Conservation (phyloP, 2,113 vertebrate species). For the Sander vitreus region DNA sequence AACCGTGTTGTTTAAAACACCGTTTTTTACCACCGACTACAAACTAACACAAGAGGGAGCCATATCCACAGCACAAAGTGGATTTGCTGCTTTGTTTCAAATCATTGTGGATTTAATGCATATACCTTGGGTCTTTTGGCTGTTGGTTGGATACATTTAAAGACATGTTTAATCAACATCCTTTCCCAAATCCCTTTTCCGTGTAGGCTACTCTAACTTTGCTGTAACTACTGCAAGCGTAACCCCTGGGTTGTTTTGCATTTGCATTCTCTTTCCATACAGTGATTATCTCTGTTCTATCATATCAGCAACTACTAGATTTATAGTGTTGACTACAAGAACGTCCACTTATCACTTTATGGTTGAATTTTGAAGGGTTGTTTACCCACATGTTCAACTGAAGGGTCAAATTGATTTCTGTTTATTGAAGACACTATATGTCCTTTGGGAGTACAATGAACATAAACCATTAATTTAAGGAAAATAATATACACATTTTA, state of each 20-base stretch:
- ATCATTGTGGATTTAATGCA: neutral
- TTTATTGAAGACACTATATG: neutral
- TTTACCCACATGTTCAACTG: neutral
- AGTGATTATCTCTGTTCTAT: neutral
- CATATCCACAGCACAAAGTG: neutral
- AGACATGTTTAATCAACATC: neutral
- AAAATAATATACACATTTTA: neutral
- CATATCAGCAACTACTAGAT: neutral
- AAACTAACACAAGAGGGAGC: constrained; percentile 1
- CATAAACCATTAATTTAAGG: neutral
- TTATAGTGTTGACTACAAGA: neutral
- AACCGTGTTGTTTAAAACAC: too few species aligned
- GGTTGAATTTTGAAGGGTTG: neutral
- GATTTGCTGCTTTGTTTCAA: neutral
- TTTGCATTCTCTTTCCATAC: neutral
- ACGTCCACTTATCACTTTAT: neutral
- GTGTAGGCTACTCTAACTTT: neutral
- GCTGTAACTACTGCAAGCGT: neutral
- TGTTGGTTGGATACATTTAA: neutral
- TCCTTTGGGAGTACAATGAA: neutral
- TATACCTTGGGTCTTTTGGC: neutral
- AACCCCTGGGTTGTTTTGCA: neutral
- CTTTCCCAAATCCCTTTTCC: neutral
- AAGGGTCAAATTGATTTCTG: neutral
- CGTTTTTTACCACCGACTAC: neutral